These are phyloP conservation scores for Campylorhamphus procurvoides DNA, from an alignment of 2,113 vertebrate genomes.

Conservation along the genomic window DNA sequence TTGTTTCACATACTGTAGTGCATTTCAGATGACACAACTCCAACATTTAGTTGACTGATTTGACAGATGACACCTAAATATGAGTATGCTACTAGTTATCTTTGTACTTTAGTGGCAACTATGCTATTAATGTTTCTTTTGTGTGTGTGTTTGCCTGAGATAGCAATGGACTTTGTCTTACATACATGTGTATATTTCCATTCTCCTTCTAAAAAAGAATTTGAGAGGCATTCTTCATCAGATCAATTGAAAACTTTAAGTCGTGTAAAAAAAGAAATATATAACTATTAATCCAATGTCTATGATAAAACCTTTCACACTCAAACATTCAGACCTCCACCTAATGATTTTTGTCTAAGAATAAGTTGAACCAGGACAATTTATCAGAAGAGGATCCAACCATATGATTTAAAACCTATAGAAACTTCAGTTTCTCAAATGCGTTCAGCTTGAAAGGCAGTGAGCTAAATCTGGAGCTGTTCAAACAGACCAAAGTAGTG, in stretches of 20 bases:
- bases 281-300: not conserved
- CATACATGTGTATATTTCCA: not conserved
- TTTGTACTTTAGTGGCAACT: not conserved
- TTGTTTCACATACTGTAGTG: not conserved
- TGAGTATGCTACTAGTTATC: not conserved
- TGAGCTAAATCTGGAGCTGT: not conserved
- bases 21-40: not conserved
- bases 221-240: not conserved
- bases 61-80: not conserved
- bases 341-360: not conserved
- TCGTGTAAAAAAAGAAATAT: not conserved
- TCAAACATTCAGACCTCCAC: not conserved
- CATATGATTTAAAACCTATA: not conserved
- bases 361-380: not conserved
- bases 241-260: not conserved
- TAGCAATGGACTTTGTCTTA: not conserved
- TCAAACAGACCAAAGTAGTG: not conserved
- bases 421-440: not conserved
- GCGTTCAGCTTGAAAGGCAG: not conserved
- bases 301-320: not conserved
- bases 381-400: not conserved
- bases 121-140: not conserved
- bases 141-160: not conserved
- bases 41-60: not conserved
- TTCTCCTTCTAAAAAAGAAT: not conserved